Evolutionary conservation across 37 sponge, comb jelly and placozoan species (phyloP).

Genomic region (Diacarnus erythraeanus): DNA sequence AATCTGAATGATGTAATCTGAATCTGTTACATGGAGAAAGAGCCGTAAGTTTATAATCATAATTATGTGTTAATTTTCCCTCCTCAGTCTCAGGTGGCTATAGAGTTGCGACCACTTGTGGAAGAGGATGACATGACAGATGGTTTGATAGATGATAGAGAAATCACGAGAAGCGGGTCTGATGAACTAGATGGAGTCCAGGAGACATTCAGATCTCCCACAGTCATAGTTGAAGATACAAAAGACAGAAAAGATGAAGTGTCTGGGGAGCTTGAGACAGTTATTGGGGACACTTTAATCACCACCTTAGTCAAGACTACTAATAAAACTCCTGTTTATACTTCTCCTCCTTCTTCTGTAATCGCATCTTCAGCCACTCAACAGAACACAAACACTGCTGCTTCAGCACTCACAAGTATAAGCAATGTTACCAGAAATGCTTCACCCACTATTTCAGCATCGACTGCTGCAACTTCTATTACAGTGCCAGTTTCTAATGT

Average conservation of each 20-base stretch:
- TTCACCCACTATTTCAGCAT: background rate
- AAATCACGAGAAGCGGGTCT: background rate
- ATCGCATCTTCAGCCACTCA: too few species aligned
- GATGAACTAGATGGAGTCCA: background rate
- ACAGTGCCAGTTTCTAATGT: background rate
- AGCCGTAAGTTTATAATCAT: too few species aligned
- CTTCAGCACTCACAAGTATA: too few species aligned
- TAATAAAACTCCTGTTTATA: too few species aligned
- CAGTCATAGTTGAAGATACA: background rate
- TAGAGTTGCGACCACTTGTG: constrained; percentile 23
- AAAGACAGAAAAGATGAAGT: background rate
- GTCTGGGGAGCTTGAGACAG: too few species aligned
- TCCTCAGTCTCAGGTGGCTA: background rate
- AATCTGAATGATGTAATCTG: too few species aligned
- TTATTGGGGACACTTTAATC: too few species aligned
- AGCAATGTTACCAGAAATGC: too few species aligned
- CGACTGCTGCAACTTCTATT: background rate
- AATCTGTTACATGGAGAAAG: too few species aligned
- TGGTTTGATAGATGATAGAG: background rate
- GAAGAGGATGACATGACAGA: constrained; percentile 11
- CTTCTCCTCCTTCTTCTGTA: too few species aligned
- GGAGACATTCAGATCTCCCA: background rate
- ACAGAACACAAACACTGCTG: background rate
- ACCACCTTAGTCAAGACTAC: too few species aligned
- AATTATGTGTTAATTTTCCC: too few species aligned